Percentiles rank a stretch among this genome's conserved stretches.
Conservation (phyloP, 2,113 vertebrate genomes). For the Triplophysa tibetana region DNA sequence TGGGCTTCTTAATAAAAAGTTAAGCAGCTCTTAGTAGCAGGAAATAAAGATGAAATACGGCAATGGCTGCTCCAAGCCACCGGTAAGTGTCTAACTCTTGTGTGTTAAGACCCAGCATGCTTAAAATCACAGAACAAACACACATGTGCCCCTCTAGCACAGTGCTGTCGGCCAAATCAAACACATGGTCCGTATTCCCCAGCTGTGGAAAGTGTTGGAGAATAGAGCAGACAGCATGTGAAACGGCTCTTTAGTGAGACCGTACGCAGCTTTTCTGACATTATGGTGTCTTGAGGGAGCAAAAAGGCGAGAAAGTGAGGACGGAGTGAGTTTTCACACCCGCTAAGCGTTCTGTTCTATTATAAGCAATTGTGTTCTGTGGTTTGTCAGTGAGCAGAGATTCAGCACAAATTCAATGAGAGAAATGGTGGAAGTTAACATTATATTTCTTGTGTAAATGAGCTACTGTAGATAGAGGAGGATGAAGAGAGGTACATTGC, state of each 20-base stretch:
- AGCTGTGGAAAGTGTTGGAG: slow-evolving; percentile 13
- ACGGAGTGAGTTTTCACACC: slow-evolving; percentile 45
- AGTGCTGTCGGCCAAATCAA: background rate
- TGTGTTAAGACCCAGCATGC: slow-evolving; percentile 1
- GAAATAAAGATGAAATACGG: background rate
- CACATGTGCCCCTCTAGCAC: slow-evolving; percentile 6
- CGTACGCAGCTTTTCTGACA: slow-evolving; percentile 11
- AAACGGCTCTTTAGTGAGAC: slow-evolving; percentile 19
- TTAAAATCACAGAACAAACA: slow-evolving; percentile 18
- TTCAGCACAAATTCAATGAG: background rate
- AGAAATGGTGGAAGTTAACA: slow-evolving; percentile 6
- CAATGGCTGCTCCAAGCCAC: slow-evolving; percentile 1
- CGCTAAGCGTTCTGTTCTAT: slow-evolving; percentile 46
- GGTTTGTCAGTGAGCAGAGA: slow-evolving; percentile 1
- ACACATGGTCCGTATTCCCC: background rate
- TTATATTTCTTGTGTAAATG: too few relatives aligned
- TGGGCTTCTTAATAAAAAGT: background rate
- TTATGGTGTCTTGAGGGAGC: slow-evolving; percentile 22
- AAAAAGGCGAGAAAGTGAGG: slow-evolving; percentile 42
- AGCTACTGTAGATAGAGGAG: too few relatives aligned
- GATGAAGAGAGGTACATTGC: too few relatives aligned
- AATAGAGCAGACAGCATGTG: slow-evolving; percentile 25
- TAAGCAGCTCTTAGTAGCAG: background rate
- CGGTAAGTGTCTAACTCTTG: background rate
- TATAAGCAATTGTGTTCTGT: slow-evolving; percentile 31